A percentile compares a stretch with the other conserved stretches of the same genome.
phyloP scores from a whole-genome alignment of 2,113 vertebrate genomes.

The Struthio camelus region DNA sequence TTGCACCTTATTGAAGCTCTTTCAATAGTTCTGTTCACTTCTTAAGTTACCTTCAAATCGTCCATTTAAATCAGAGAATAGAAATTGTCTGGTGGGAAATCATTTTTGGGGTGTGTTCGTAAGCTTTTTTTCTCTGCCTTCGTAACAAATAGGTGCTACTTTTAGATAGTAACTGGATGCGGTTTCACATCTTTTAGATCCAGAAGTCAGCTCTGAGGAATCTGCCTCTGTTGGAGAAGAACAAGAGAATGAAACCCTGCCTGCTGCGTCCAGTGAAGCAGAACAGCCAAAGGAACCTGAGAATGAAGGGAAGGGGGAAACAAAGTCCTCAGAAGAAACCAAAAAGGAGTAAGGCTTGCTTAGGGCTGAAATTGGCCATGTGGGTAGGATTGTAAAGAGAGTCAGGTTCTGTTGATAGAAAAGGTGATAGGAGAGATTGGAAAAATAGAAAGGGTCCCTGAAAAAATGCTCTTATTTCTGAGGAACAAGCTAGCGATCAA shows the following conservation, averaged over 20 bases:
- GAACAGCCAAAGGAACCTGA: constrained; percentile 77
- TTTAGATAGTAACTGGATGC: neutral
- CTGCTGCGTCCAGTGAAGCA: constrained; percentile 75
- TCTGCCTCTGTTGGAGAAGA: constrained; percentile 86
- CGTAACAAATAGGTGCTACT: neutral
- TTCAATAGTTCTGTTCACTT: neutral
- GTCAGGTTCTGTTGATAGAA: neutral
- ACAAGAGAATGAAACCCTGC: constrained; percentile 77
- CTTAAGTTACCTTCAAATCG: neutral
- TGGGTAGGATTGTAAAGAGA: neutral
- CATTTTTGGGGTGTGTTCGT: neutral
- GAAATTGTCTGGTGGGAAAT: neutral
- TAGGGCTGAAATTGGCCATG: neutral
- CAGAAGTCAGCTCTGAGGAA: constrained; percentile 86
- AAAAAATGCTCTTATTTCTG: neutral
- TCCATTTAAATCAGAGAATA: neutral
- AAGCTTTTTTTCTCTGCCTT: neutral
- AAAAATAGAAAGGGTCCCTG: neutral
- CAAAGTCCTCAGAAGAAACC: constrained; percentile 77
- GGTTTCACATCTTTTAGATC: constrained; percentile 67
- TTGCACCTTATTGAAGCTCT: neutral
- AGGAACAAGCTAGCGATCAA: neutral
- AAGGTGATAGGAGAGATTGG: neutral
- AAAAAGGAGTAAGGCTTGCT: constrained; percentile 86
- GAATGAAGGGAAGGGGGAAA: constrained; percentile 75